phyloP scores from a whole-genome alignment of 2,113 vertebrate species.

The Vombatus ursinus region DNA sequence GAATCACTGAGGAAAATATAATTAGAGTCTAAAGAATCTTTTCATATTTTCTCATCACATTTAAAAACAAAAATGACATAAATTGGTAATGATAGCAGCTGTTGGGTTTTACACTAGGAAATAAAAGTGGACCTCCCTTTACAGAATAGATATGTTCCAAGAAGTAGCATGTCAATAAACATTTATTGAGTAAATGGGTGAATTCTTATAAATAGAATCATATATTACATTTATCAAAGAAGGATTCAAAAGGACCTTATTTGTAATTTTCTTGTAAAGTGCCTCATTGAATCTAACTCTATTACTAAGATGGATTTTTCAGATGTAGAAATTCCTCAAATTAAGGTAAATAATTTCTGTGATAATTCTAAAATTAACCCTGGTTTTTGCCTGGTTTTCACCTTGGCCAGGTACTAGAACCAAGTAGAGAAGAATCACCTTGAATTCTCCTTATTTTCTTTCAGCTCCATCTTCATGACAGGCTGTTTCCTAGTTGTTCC shows the following conservation, averaged over 20 bases:
- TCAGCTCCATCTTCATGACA: neutral
- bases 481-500: neutral
- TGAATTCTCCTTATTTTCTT: neutral
- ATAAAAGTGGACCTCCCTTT: slow-evolving; percentile 6
- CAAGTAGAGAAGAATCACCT: neutral
- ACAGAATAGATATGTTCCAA: slow-evolving; percentile 36
- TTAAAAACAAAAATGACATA: slow-evolving; percentile 4
- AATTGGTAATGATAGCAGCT: neutral
- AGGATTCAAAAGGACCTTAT: slow-evolving; percentile 10
- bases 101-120: neutral
- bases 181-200: slow-evolving; percentile 3
- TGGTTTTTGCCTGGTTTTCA: neutral
- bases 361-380: neutral
- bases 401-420: neutral
- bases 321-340: neutral
- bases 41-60: neutral
- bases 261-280: neutral
- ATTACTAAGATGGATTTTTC: neutral
- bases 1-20: slow-evolving; percentile 20
- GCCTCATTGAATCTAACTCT: slow-evolving; percentile 10
- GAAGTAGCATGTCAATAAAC: neutral
- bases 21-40: neutral
- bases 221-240: slow-evolving; percentile 21
- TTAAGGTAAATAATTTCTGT: neutral
- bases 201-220: neutral